Evolutionary conservation across 2,113 vertebrate species (phyloP).

Genomic region (Corythaeola cristata): DNA sequence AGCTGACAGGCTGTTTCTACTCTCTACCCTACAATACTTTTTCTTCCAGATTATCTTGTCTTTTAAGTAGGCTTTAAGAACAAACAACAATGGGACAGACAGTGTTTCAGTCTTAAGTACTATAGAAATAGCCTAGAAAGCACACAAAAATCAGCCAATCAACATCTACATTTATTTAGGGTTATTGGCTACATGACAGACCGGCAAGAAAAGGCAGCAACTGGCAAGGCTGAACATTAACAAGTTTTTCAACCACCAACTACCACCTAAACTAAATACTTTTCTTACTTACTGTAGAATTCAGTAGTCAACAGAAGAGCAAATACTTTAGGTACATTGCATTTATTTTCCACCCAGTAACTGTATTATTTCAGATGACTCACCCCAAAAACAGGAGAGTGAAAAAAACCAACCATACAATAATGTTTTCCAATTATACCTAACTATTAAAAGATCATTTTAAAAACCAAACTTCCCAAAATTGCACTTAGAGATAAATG

Average conservation of each 20-base stretch:
- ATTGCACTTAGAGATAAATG: neutral
- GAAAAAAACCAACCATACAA: neutral
- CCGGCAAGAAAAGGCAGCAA: neutral
- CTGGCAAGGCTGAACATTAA: neutral
- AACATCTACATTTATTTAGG: neutral
- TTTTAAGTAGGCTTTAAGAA: neutral
- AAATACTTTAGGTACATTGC: neutral
- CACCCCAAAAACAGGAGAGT: neutral
- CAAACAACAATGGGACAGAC: neutral
- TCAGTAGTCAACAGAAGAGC: neutral
- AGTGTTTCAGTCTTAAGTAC: neutral
- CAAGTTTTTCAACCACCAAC: neutral
- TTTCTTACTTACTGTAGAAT: neutral
- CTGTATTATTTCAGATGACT: neutral
- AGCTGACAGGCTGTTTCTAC: neutral
- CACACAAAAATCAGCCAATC: neutral
- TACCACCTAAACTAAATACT: neutral
- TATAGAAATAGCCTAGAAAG: neutral
- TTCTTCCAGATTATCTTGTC: neutral
- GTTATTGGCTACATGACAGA: neutral
- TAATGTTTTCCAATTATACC: neutral
- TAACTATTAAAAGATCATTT: neutral
- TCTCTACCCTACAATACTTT: neutral
- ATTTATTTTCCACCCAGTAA: neutral
- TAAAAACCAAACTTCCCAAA: neutral